Base-by-base conservation (phyloP, 2,797 vertebrate genomes). In the Galagoides demidoff region DNA sequence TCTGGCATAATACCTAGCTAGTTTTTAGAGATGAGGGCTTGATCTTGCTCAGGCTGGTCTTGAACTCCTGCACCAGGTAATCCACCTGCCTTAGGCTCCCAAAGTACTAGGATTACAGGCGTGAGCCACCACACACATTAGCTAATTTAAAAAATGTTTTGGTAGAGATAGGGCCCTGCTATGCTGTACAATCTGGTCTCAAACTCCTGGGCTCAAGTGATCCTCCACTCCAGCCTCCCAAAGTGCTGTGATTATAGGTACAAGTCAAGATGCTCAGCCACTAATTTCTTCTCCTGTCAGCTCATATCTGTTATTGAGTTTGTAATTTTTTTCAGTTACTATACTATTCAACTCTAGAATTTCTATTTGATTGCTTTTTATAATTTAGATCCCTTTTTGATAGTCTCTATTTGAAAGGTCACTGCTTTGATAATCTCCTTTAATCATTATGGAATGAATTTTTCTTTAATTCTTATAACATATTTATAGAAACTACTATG, bases 401-500 rank as follows among this genome's bases (percentile, higher is more conserved):
- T 76, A 52, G 39, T 49, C 25, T 95, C 14, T 43, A 43, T 63
- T 31, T 39, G 25, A 52, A 82, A 39, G 85, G 45, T 57, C n/a
- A 66, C 0, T 82, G 49, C 55, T 25, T 52, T 57, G 19, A 74
- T 57, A 90, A 57, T 64, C 87, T 66, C 68, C 76, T 83, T 70
- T 66, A 79, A 74, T 64, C 59, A 82, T 95, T 74, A 90, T 74
- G 76, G 5, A 89, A 77, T 43, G 22, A 84, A 71, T 37, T 66
- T 85, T 89, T n/a, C 86, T 93, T 81, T 74, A 76, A 31, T 76
- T 82, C 76, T 87, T 63, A 43, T 55, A 94, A 70, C 31, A 82
- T 25, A 91, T 37, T 84, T 37, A 84, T 52, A 93, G 77, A 37
- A 93, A 68, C 3, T 91, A 64, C 43, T 94, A 55, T 86, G 55